These are phyloP conservation scores for Dastarcus helophoroides DNA, from an alignment of 2,888 invertebrate species.

Conservation along the genomic window DNA sequence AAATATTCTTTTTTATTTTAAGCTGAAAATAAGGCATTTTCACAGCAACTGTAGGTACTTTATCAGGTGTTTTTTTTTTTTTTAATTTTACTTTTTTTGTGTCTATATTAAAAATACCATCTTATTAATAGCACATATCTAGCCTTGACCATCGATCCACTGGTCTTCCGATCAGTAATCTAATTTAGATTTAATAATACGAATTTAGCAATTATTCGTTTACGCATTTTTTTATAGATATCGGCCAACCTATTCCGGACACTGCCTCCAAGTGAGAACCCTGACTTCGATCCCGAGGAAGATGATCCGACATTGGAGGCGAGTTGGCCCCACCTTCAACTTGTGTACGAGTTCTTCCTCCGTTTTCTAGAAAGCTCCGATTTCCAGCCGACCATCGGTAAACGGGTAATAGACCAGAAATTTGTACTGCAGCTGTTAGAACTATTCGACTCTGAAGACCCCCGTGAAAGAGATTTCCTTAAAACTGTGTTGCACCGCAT, in stretches of 20 bases:
- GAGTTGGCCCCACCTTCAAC: constrained; percentile 97
- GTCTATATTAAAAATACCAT: no score
- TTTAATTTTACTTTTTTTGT: no score
- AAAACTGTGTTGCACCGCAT: constrained; percentile 97
- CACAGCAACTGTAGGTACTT: no score
- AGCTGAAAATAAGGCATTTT: no score
- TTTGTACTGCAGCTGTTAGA: constrained; percentile 93
- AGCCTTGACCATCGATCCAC: no score
- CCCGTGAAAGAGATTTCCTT: constrained; percentile 89
- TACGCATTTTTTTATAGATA: constrained; percentile 25
- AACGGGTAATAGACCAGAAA: constrained; percentile 86
- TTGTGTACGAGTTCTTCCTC: constrained; percentile 98
- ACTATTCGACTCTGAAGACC: constrained; percentile 95
- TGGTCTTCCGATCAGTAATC: no score
- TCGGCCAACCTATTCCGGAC: constrained; percentile 96
- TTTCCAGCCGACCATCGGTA: constrained; percentile 86
- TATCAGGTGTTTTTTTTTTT: no score
- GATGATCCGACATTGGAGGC: constrained; percentile 99
- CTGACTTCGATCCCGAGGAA: constrained; percentile 99
- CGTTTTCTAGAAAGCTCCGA: constrained; percentile 97
- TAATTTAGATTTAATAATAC: no score
- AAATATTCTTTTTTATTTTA: no score
- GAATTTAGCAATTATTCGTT: background rate
- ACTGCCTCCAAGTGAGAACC: constrained; percentile 90
- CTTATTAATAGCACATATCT: no score